Conservation (phyloP, 2,113 vertebrate genomes). For the Tamias sibiricus region DNA sequence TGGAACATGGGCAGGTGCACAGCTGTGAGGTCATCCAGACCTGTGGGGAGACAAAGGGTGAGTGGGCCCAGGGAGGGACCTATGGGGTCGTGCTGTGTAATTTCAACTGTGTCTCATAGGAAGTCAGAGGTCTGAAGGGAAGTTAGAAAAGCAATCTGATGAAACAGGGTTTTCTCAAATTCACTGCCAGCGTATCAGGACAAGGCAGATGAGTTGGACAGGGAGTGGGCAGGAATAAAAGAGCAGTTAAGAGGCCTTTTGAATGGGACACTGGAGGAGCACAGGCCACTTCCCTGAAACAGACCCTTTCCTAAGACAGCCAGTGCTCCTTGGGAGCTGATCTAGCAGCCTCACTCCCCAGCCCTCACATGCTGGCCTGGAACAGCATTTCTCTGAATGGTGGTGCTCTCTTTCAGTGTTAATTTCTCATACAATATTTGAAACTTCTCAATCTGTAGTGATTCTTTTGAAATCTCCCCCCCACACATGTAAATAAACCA, state of each 20-base stretch:
- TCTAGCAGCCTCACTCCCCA: neutral
- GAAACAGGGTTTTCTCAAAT: neutral
- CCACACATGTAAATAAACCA: neutral
- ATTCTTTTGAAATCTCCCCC: neutral
- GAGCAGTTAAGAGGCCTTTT: neutral
- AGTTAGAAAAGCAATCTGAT: neutral
- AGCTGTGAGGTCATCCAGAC: neutral
- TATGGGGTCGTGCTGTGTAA: rapidly evolving
- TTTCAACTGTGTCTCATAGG: neutral
- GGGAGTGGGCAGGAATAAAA: neutral
- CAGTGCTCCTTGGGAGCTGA: neutral
- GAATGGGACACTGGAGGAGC: neutral
- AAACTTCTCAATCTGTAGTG: neutral
- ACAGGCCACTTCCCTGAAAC: neutral
- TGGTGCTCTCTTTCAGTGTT: neutral
- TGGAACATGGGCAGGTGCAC: rapidly evolving
- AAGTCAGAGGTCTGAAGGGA: neutral
- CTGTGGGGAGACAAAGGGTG: neutral
- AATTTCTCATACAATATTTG: neutral
- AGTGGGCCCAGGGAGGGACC: rapidly evolving
- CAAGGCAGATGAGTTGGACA: neutral
- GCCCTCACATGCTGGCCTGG: neutral
- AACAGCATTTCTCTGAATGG: neutral
- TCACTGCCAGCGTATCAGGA: neutral
- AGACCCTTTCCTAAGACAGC: neutral